phyloP scores from a whole-genome alignment of 2,888 invertebrate genomes.

The Pteria penguin region DNA sequence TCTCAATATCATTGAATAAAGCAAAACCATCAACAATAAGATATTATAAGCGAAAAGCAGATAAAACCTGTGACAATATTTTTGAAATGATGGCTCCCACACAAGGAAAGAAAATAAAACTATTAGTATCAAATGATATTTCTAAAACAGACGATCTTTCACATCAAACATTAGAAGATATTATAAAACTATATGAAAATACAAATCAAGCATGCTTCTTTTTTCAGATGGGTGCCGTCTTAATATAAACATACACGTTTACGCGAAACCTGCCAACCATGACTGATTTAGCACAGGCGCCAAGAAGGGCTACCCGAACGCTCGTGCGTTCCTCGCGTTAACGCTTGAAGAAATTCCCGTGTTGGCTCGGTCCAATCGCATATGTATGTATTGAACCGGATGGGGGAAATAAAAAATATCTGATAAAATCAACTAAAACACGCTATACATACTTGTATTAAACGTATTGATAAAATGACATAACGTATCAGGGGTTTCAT shows the following conservation, averaged over 20 bases:
- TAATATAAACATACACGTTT: too few species aligned
- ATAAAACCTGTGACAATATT: not conserved
- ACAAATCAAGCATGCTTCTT: too few species aligned
- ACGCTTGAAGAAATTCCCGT: too few species aligned
- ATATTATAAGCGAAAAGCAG: slow-evolving; percentile 21
- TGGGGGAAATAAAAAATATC: too few species aligned
- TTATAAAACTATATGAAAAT: not conserved
- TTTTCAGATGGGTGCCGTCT: too few species aligned
- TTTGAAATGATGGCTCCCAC: slow-evolving; percentile 6
- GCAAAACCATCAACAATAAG: not conserved
- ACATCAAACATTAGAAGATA: not conserved
- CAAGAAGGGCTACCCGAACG: not conserved
- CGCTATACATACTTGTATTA: not conserved
- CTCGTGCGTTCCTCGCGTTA: too few species aligned
- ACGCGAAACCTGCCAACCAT: too few species aligned
- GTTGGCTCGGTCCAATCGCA: too few species aligned
- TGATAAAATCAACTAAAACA: not conserved
- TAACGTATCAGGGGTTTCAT: not conserved
- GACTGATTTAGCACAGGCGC: too few species aligned
- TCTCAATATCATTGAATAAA: not conserved
- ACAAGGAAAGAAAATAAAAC: not conserved
- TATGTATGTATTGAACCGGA: too few species aligned
- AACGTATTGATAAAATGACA: not conserved
- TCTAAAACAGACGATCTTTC: not conserved
- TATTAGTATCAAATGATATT: not conserved